A percentile compares a stretch with the other conserved stretches of the same genome.
phyloP scores from a whole-genome alignment of 2,113 vertebrate species.

The Hyaena hyaena region DNA sequence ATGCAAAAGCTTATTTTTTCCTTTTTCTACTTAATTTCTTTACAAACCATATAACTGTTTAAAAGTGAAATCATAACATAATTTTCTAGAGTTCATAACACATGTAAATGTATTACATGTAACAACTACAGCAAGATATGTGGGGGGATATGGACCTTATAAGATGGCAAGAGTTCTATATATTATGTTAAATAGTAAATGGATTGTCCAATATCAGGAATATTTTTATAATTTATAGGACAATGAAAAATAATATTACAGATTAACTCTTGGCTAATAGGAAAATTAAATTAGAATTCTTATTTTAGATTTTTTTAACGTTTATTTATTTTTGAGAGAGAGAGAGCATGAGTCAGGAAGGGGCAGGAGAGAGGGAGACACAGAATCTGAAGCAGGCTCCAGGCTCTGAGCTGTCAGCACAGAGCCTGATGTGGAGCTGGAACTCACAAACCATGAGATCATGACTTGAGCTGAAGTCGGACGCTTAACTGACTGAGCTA shows the following conservation, averaged over 20 bases:
- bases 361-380: too few species aligned
- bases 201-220: not conserved
- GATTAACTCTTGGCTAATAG: not conserved
- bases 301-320: too few species aligned
- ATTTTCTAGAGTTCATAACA: not conserved
- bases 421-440: too few species aligned
- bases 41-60: slow-evolving; percentile 15
- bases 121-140: not conserved
- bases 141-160: not conserved
- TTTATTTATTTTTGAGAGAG: too few species aligned
- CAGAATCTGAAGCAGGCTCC: too few species aligned
- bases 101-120: not conserved
- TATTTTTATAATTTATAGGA: not conserved
- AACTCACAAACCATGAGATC: too few species aligned
- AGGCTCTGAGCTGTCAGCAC: too few species aligned
- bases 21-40: not conserved
- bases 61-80: not conserved
- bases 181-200: not conserved
- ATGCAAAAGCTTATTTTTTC: not conserved
- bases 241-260: not conserved
- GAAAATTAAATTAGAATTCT: not conserved
- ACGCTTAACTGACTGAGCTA: too few species aligned
- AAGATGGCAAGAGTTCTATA: not conserved
- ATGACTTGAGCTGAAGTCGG: too few species aligned
- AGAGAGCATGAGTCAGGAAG: too few species aligned